Evolutionary conservation across 2,888 invertebrate genomes (phyloP), one percentile per base, ranked within the genome.

Genomic region (Acanthoscelides obtectus): DNA sequence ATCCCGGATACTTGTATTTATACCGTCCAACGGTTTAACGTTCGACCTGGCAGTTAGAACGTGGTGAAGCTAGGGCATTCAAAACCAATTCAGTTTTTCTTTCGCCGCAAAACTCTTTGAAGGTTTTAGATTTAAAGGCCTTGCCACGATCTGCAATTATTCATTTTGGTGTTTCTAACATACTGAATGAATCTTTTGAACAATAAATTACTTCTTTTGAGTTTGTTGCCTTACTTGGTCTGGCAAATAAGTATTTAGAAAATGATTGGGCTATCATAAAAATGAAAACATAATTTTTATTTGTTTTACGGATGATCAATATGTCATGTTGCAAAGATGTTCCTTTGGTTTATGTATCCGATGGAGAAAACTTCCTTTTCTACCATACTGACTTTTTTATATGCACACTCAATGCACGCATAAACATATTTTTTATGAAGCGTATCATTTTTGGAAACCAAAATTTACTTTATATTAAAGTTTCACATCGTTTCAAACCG

Each of bases 271-370:
- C 71, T n/a, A 75, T 68, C 66, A 71, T 71, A 0, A 75, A 69
- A n/a, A 75, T 72, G 67, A 74, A 74, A 5, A 45, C 22, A 72
- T 22, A 68, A n/a, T 70, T 66, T 3, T 8, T 8, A 25, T 5
- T 8, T 5, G 4, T 25, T 25, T 25, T 25, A 25, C 12, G 74
- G 68, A 68, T 75, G 73, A 63, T 74, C 76, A 22, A 76, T 73
- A 71, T 76, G 76, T 70, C 73, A 73, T 4, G 76, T 76, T 25
- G 25, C 73, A 67, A 19, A 75, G 21, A 20, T 74, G 75, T 22
- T 70, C 65, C 17, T 6, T 22, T 63, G 74, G 70, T 71, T 76
- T 75, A 22, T 45, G 12, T 22, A 76, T 73, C 17, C 75, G 74
- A 68, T 68, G 27, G 20, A 76, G 67, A 64, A 67, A 64, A n/a